A percentile compares a stretch with the other conserved stretches of the same genome.
These are phyloP conservation scores for Entomobrya multifasciata DNA, from an alignment of 2,888 invertebrate genomes.

Conservation along the genomic window DNA sequence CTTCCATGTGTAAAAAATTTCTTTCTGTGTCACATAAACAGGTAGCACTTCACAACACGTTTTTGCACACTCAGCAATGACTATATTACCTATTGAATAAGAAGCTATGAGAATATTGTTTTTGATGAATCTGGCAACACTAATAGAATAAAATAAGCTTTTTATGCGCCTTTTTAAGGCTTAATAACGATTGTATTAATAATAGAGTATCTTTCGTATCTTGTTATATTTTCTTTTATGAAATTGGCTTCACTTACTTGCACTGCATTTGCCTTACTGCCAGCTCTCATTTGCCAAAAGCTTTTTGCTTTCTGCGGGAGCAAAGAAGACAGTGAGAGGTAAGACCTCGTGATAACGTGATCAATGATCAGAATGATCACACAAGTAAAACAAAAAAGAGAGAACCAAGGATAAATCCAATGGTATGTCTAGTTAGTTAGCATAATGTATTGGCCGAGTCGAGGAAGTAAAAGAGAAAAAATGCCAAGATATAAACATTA, in stretches of 20 bases:
- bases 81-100: too few species aligned
- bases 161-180: background rate
- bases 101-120: too few species aligned
- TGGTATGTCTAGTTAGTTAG: conserved; percentile 22
- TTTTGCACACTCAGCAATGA: too few species aligned
- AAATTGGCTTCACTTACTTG: conserved; percentile 41
- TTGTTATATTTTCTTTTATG: background rate
- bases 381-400: too few species aligned
- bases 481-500: background rate
- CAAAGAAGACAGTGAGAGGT: background rate
- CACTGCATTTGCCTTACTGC: conserved; percentile 32
- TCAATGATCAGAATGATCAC: too few species aligned
- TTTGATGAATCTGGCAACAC: too few species aligned
- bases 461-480: conserved; percentile 27
- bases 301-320: conserved; percentile 14
- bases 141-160: background rate
- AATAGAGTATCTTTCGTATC: background rate
- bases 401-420: too few species aligned
- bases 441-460: background rate
- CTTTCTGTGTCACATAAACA: too few species aligned
- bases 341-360: conserved; percentile 17
- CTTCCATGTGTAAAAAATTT: too few species aligned
- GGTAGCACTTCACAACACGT: too few species aligned
- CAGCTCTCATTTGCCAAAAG: background rate
- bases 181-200: background rate